Percentiles rank a stretch among this genome's conserved stretches.
phyloP scores from a whole-genome alignment of 2,888 invertebrate genomes.

The Biston betularia region DNA sequence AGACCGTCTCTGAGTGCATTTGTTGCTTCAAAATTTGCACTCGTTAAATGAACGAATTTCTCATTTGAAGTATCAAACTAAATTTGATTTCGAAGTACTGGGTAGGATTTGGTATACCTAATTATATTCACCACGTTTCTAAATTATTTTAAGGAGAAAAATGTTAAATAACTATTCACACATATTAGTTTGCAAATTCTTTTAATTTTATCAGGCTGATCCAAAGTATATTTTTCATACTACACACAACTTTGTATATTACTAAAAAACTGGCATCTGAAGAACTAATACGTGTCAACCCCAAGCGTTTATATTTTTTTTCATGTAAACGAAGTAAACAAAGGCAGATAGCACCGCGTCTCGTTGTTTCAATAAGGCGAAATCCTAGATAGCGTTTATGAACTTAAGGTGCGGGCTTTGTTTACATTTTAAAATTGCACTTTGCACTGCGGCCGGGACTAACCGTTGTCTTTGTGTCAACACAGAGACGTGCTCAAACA shows the following conservation, averaged over 20 bases:
- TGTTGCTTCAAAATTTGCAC: neutral
- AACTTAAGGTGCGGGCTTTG: conserved; percentile 79
- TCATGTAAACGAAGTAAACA: conserved; percentile 62
- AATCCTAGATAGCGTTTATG: conserved; percentile 80
- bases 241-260: conserved; percentile 41
- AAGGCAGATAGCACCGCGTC: conserved; percentile 63
- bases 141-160: too few species aligned
- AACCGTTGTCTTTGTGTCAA: conserved; percentile 75
- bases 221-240: neutral
- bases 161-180: neutral
- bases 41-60: neutral
- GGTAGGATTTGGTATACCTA: too few species aligned
- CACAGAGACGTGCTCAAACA: conserved; percentile 78
- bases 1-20: conserved; percentile 34
- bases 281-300: conserved; percentile 51
- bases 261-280: conserved; percentile 41
- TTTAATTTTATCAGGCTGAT: neutral
- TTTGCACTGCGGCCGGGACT: conserved; percentile 78
- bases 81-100: too few species aligned
- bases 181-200: neutral
- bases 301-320: conserved; percentile 55
- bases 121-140: too few species aligned
- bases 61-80: too few species aligned
- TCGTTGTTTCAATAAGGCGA: conserved; percentile 75
- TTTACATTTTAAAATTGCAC: conserved; percentile 86